phyloP scores from a whole-genome alignment of 2,797 vertebrate genomes.

The Tolypeutes matacus region DNA sequence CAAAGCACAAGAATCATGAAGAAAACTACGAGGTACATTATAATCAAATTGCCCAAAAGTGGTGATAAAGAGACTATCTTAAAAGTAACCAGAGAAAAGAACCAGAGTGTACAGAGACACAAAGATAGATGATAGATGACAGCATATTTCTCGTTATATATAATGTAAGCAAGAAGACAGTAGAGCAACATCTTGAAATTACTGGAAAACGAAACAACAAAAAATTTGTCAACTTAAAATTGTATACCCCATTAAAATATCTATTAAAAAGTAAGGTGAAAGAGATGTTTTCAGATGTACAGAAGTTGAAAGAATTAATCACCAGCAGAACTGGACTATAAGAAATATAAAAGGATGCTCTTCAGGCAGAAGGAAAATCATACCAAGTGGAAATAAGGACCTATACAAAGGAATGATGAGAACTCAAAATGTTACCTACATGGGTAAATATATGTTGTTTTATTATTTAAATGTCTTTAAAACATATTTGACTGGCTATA shows the following conservation, averaged over 20 bases:
- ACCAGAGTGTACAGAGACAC: not conserved
- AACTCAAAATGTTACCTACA: not conserved
- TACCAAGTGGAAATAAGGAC: not conserved
- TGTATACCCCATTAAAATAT: not conserved
- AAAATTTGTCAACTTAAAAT: not conserved
- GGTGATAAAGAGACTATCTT: conserved; percentile 20
- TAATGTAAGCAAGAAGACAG: not conserved
- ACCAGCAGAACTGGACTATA: not conserved
- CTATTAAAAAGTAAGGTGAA: not conserved
- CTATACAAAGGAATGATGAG: not conserved
- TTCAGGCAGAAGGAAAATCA: not conserved
- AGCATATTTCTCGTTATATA: not conserved
- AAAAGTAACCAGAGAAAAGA: not conserved
- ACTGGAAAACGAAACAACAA: not conserved
- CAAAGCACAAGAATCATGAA: conserved; percentile 9
- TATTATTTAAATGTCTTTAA: conserved; percentile 2
- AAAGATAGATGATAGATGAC: not conserved
- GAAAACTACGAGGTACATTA: not conserved
- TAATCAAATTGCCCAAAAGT: not conserved
- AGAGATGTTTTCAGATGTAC: not conserved
- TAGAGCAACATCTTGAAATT: not conserved
- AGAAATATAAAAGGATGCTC: conserved; percentile 6
- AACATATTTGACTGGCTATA: not conserved
- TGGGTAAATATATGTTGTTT: not conserved
- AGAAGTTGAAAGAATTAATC: conserved; percentile 20